Conservation (phyloP, 2,888 invertebrate species). For the Odontomyia ornata region DNA sequence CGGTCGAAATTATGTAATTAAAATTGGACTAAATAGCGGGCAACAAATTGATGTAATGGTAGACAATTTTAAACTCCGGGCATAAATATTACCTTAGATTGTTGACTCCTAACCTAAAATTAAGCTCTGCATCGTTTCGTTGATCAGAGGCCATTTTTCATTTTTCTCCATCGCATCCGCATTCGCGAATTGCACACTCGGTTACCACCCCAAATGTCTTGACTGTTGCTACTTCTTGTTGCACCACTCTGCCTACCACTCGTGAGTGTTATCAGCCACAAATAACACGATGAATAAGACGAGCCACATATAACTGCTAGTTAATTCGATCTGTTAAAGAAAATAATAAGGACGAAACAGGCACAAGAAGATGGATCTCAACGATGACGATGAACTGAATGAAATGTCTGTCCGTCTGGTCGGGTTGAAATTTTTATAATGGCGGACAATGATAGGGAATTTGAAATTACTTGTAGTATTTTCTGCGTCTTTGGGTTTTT, state of each 20-base stretch:
- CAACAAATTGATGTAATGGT: background rate
- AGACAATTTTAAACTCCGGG: background rate
- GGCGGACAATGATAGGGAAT: background rate
- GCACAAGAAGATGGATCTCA: too few relatives aligned
- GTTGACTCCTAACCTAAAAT: slow-evolving; percentile 7
- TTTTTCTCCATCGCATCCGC: background rate
- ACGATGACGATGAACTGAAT: background rate
- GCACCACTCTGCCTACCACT: too few relatives aligned
- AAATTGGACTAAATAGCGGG: background rate
- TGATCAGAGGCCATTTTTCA: slow-evolving; percentile 7
- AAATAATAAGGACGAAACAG: too few relatives aligned
- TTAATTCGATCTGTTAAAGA: too few relatives aligned
- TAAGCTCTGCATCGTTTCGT: background rate
- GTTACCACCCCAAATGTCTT: too few relatives aligned
- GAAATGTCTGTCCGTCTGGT: background rate
- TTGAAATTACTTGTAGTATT: too few relatives aligned
- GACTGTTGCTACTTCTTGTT: too few relatives aligned
- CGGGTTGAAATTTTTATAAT: background rate
- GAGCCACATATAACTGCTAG: too few relatives aligned
- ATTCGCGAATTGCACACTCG: background rate
- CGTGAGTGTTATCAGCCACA: too few relatives aligned
- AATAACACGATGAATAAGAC: too few relatives aligned
- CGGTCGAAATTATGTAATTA: slow-evolving; percentile 8
- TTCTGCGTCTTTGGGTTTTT: too few relatives aligned
- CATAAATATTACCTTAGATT: background rate